Evolutionary conservation across 1,140 invertebrate genomes (phyloP).

Genomic region (Parapsyche elsis): DNA sequence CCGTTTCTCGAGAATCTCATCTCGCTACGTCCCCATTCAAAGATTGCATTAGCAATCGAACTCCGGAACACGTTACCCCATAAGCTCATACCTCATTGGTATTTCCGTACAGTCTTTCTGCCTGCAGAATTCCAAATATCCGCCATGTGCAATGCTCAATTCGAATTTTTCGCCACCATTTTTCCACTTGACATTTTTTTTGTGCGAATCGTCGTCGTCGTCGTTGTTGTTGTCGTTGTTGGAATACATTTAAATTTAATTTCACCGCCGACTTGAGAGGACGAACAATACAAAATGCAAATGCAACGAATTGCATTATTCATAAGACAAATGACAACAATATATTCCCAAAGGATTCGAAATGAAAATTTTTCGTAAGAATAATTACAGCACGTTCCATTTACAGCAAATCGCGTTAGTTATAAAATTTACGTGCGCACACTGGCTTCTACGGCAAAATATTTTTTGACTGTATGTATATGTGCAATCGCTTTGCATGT

Average conservation of each 20-base stretch:
- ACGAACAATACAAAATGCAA: constrained; percentile 33
- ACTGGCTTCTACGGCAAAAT: no score
- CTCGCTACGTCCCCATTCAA: background rate
- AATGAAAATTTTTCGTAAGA: constrained; percentile 12
- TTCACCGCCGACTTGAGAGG: constrained; percentile 26
- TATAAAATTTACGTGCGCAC: no score
- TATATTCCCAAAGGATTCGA: constrained; percentile 19
- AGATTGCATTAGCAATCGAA: constrained; percentile 17
- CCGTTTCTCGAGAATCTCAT: constrained; percentile 3
- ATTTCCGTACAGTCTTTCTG: background rate
- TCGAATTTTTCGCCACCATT: background rate
- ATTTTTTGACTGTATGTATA: no score
- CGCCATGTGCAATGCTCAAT: background rate
- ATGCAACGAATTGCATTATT: constrained; percentile 37
- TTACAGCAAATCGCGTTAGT: background rate
- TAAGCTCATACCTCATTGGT: background rate
- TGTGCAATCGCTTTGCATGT: no score
- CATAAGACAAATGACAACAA: constrained; percentile 32
- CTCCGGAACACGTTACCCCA: background rate
- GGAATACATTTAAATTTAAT: constrained; percentile 28
- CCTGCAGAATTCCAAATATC: background rate
- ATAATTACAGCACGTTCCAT: background rate
- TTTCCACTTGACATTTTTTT: background rate
- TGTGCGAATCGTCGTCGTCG: background rate
- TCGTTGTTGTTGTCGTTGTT: background rate